These are phyloP conservation scores for Gobio gobio DNA, from an alignment of 2,113 vertebrate species.

Conservation along the genomic window DNA sequence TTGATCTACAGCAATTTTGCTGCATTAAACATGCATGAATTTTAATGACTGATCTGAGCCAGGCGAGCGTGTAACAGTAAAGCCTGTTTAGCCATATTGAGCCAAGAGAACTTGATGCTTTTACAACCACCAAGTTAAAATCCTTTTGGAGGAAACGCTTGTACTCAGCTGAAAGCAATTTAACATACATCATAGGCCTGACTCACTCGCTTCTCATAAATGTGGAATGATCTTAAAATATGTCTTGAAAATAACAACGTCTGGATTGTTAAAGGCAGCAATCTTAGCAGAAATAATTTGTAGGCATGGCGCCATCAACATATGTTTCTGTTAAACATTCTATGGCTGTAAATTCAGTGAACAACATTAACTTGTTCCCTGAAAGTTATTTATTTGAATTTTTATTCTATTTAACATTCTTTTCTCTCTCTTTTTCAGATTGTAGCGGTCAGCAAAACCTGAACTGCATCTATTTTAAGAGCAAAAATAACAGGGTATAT, in stretches of 20 bases:
- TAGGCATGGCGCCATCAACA: background rate
- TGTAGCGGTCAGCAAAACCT: constrained; percentile 17
- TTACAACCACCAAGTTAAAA: constrained; percentile 28
- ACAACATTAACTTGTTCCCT: background rate
- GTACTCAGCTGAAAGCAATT: constrained; percentile 44
- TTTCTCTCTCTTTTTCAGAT: background rate
- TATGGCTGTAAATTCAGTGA: background rate
- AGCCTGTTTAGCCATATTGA: constrained; percentile 24
- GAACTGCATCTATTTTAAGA: constrained; percentile 7
- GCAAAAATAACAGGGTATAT: constrained; percentile 25
- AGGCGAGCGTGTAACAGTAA: constrained; percentile 34
- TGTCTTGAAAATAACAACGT: constrained; percentile 13
- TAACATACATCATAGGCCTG: constrained; percentile 22
- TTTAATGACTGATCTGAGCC: constrained; percentile 49
- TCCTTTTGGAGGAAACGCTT: constrained; percentile 12
- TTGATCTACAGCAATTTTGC: constrained; percentile 48
- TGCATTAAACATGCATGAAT: constrained; percentile 56
- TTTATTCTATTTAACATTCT: background rate
- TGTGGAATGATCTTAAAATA: constrained; percentile 25
- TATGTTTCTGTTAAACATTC: background rate
- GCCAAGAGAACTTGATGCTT: constrained; percentile 36
- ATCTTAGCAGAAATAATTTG: background rate
- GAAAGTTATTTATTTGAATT: background rate
- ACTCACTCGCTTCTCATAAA: constrained; percentile 37
- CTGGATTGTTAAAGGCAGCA: constrained; percentile 10